Conservation (phyloP, 2,797 vertebrate species). For the Sebastes variabilis region DNA sequence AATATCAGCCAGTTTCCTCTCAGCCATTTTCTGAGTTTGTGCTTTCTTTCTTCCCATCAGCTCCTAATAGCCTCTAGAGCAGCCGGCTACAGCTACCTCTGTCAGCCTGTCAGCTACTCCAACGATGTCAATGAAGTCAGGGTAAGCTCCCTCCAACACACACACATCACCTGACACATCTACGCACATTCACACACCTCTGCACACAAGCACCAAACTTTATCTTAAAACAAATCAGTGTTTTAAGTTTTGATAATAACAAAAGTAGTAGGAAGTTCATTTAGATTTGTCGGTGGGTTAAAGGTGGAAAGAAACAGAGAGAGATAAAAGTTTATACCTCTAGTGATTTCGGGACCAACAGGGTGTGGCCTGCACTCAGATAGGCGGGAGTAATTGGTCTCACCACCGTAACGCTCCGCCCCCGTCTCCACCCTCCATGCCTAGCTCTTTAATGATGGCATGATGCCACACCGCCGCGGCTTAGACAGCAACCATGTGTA, state of each 20-base stretch:
- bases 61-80: conserved; percentile 91
- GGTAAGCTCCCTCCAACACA: conserved; percentile 81
- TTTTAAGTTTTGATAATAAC: not conserved
- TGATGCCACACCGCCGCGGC: not conserved
- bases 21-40: conserved; percentile 2
- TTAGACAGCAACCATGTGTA: conserved; percentile 23
- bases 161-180: not conserved
- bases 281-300: not conserved
- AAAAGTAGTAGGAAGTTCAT: not conserved
- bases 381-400: conserved; percentile 34
- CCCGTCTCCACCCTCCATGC: conserved; percentile 28
- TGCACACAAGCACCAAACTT: not conserved
- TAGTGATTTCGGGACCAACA: conserved; percentile 24
- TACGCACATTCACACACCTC: not conserved
- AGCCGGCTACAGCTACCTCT: conserved; percentile 97
- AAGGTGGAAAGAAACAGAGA: not conserved
- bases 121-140: conserved; percentile 96
- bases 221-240: not conserved
- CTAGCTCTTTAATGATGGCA: conserved; percentile 27
- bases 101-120: conserved; percentile 96
- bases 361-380: conserved; percentile 27
- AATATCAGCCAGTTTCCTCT: not conserved
- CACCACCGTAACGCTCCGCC: conserved; percentile 44
- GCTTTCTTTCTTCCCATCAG: conserved; percentile 72
- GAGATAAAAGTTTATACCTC: not conserved